Percentiles rank a stretch among this genome's conserved stretches.
Evolutionary conservation across 2,113 vertebrate species (phyloP).

Genomic region (Stigmatopora argus): DNA sequence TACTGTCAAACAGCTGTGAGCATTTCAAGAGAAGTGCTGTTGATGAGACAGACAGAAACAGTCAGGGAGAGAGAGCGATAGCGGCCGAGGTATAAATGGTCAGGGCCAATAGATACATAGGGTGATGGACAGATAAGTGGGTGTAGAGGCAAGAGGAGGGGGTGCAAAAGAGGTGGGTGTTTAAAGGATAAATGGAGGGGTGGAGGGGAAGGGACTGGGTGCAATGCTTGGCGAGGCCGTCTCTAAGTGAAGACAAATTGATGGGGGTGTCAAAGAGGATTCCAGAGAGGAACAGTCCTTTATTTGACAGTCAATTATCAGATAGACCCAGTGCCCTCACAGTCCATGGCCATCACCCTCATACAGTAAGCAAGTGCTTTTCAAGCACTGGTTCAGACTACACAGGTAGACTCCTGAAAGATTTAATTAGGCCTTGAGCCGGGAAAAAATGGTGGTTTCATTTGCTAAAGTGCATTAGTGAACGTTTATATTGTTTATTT

Average conservation of each 20-base stretch:
- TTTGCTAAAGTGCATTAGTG: background rate
- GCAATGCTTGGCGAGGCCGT: constrained; percentile 30
- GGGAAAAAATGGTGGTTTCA: constrained; percentile 29
- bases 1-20: constrained; percentile 74
- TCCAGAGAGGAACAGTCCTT: constrained; percentile 55
- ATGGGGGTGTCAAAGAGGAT: constrained; percentile 61
- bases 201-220: constrained; percentile 8
- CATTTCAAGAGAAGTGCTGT: constrained; percentile 60
- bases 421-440: constrained; percentile 16
- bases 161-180: constrained; percentile 42
- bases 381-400: constrained; percentile 28
- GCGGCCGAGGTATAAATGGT: constrained; percentile 58
- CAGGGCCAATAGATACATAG: constrained; percentile 55
- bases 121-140: constrained; percentile 62
- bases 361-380: constrained; percentile 22
- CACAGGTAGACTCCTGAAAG: constrained; percentile 23
- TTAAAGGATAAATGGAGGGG: constrained; percentile 47
- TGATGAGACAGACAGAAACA: constrained; percentile 43
- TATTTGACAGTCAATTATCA: constrained; percentile 71
- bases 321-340: constrained; percentile 67
- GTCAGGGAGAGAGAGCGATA: constrained; percentile 36
- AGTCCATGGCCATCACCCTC: constrained; percentile 42
- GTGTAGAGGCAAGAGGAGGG: constrained; percentile 40
- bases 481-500: constrained; percentile 3
- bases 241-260: constrained; percentile 63